phyloP scores from a whole-genome alignment of 2,888 invertebrate species.

The Plemyria rubiginata region DNA sequence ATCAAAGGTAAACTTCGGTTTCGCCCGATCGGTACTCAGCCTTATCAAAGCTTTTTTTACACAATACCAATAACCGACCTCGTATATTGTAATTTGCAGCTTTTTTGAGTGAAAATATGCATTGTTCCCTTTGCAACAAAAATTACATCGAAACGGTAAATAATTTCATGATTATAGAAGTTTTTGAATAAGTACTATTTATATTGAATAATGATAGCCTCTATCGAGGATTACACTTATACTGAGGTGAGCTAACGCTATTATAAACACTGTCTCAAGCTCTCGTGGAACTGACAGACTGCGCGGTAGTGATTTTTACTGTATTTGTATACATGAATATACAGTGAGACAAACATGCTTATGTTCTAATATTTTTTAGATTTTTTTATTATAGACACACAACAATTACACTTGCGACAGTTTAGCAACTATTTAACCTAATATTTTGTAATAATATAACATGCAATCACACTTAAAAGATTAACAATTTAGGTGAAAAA shows the following conservation, averaged over 20 bases:
- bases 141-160: conserved; percentile 74
- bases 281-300: conserved; percentile 57
- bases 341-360: conserved; percentile 41
- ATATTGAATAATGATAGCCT: conserved; percentile 78
- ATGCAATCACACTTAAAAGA: conserved; percentile 43
- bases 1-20: background rate
- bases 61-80: background rate
- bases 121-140: conserved; percentile 80
- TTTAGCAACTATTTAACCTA: conserved; percentile 44
- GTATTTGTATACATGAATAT: conserved; percentile 27
- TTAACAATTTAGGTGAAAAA: conserved; percentile 40
- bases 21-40: background rate
- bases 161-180: conserved; percentile 77
- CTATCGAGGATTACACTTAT: conserved; percentile 63
- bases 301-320: conserved; percentile 47
- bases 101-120: conserved; percentile 44
- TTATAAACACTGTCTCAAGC: conserved; percentile 65
- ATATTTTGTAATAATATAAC: conserved; percentile 40
- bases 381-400: conserved; percentile 42
- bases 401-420: conserved; percentile 44
- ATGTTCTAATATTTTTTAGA: conserved; percentile 38
- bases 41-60: background rate
- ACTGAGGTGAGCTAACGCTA: conserved; percentile 66
- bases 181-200: conserved; percentile 80
- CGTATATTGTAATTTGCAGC: conserved; percentile 7